Conservation (phyloP, 2,888 invertebrate genomes). For the Uropetala carovei region DNA sequence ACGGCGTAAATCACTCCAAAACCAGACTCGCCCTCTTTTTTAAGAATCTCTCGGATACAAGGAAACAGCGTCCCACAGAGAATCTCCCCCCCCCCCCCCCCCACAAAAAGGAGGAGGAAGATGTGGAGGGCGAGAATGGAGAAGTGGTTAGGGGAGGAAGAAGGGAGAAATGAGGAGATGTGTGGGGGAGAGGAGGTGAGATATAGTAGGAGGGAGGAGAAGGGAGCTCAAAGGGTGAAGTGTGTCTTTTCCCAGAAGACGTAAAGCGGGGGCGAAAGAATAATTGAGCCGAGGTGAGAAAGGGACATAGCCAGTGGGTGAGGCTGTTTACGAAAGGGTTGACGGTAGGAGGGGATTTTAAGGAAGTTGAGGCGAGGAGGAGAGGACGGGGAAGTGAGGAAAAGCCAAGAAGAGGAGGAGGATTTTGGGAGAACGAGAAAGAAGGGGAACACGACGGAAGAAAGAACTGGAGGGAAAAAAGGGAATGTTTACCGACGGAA, state of each 20-base stretch:
- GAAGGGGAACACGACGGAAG: background rate
- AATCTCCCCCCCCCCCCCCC: too few species aligned
- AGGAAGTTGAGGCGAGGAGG: background rate
- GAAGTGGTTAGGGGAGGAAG: background rate
- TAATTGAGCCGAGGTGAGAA: conserved; percentile 1
- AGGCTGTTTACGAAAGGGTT: background rate
- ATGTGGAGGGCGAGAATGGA: too few species aligned
- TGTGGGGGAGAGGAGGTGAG: background rate
- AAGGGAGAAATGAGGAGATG: background rate
- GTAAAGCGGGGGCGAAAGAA: conserved; percentile 57
- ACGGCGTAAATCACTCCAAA: conserved; percentile 55
- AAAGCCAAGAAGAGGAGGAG: background rate
- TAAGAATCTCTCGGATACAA: conserved; percentile 10
- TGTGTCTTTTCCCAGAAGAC: conserved; percentile 39
- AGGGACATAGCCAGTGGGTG: background rate
- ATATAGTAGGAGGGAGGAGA: background rate
- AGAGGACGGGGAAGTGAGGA: background rate
- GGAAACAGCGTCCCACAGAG: conserved; percentile 40
- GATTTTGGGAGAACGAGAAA: background rate
- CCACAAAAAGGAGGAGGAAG: too few species aligned
- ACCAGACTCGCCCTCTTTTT: conserved; percentile 46
- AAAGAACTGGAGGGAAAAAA: too few species aligned
- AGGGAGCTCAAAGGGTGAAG: conserved; percentile 39
- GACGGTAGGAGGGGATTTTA: background rate
- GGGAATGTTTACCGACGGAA: too few species aligned